Percentiles rank a stretch among this genome's conserved stretches.
phyloP scores from a whole-genome alignment of 2,888 invertebrate genomes.

The Erannis defoliaria region DNA sequence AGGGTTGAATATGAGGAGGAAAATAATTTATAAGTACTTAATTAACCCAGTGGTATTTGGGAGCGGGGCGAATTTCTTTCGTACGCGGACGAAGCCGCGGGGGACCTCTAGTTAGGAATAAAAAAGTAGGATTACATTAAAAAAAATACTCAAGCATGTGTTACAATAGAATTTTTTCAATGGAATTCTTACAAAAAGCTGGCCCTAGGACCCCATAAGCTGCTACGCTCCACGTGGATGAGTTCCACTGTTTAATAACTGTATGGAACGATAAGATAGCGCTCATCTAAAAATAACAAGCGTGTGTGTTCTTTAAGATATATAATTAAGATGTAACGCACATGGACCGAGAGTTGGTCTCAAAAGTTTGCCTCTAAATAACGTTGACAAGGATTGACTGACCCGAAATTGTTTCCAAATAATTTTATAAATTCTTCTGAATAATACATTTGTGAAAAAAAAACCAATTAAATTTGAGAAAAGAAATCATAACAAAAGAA shows the following conservation, averaged over 20 bases:
- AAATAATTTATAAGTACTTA: too few species aligned
- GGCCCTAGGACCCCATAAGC: neutral
- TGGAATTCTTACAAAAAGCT: neutral
- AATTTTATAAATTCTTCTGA: too few species aligned
- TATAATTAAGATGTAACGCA: slow-evolving; percentile 5
- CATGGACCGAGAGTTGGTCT: neutral
- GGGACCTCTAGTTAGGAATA: too few species aligned
- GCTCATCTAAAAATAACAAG: slow-evolving; percentile 16
- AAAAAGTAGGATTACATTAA: too few species aligned
- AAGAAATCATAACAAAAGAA: too few species aligned
- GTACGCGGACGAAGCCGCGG: too few species aligned
- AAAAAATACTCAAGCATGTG: too few species aligned
- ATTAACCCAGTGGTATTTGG: too few species aligned
- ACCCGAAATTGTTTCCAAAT: neutral
- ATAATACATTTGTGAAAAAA: too few species aligned
- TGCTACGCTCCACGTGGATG: neutral
- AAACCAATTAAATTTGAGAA: too few species aligned
- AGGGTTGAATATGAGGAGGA: too few species aligned
- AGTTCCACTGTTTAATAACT: slow-evolving; percentile 1
- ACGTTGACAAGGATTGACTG: neutral
- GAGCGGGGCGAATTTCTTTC: too few species aligned
- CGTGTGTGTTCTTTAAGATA: neutral
- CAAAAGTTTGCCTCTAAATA: neutral
- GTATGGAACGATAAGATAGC: slow-evolving; percentile 20
- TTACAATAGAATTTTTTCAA: neutral